A percentile compares a stretch with the other conserved stretches of the same genome.
These are phyloP conservation scores for Meloe dianella DNA, from an alignment of 2,888 invertebrate genomes.

Conservation along the genomic window DNA sequence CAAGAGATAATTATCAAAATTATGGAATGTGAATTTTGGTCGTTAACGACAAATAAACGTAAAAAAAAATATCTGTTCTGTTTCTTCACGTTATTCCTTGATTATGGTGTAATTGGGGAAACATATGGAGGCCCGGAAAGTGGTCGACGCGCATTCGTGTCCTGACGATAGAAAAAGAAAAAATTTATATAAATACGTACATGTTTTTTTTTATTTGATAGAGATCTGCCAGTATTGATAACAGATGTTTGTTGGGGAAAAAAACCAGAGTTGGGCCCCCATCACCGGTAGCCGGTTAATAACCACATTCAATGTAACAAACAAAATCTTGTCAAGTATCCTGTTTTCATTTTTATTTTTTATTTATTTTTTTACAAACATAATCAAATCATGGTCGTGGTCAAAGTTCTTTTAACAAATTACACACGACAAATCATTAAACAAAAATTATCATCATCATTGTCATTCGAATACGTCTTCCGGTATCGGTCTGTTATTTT, in stretches of 20 bases:
- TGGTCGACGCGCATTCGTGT: too few relatives aligned
- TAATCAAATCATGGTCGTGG: neutral
- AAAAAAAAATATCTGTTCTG: neutral
- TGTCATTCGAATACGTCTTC: conserved; percentile 19
- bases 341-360: neutral
- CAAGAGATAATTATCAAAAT: too few relatives aligned
- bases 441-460: neutral
- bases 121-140: neutral
- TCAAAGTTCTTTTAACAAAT: neutral
- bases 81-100: neutral
- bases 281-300: neutral
- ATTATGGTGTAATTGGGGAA: neutral
- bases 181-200: too few relatives aligned
- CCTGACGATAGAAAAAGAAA: too few relatives aligned
- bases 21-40: neutral
- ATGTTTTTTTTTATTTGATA: too few relatives aligned
- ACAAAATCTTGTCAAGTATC: neutral
- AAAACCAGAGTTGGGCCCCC: neutral
- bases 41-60: neutral
- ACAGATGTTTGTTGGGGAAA: neutral
- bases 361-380: too few relatives aligned
- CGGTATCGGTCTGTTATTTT: conserved; percentile 29
- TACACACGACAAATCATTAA: neutral
- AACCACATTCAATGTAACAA: neutral
- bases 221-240: neutral